Percentiles rank a stretch among this genome's conserved stretches.
These are phyloP conservation scores for Gambelia wislizenii DNA, from an alignment of 2,797 vertebrate genomes.

Conservation along the genomic window DNA sequence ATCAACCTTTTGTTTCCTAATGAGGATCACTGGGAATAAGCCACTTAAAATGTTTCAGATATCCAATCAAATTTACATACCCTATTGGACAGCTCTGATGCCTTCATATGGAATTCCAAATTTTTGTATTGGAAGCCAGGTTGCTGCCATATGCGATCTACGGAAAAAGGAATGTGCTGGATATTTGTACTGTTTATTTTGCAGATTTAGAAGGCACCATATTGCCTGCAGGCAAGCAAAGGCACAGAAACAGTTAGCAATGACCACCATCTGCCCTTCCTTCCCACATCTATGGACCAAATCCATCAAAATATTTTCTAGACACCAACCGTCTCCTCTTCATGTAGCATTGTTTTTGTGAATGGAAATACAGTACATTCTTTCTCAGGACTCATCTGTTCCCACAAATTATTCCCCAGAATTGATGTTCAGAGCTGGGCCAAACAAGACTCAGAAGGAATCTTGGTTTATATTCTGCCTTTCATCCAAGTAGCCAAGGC, in stretches of 20 bases:
- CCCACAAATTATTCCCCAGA: background rate
- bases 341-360: background rate
- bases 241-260: background rate
- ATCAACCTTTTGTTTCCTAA: conserved; percentile 64
- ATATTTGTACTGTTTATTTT: conserved; percentile 20
- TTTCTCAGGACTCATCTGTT: background rate
- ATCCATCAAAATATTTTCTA: conserved; percentile 5
- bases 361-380: background rate
- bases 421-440: background rate
- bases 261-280: conserved; percentile 35
- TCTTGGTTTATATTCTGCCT: background rate
- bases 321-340: background rate
- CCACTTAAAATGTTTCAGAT: conserved; percentile 57
- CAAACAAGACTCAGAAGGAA: background rate
- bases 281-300: conserved; percentile 18
- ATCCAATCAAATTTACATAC: conserved; percentile 64
- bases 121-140: conserved; percentile 45
- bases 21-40: conserved; percentile 70
- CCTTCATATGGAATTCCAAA: conserved; percentile 59
- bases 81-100: conserved; percentile 60
- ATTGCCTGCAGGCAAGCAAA: background rate
- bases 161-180: background rate
- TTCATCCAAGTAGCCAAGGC: background rate
- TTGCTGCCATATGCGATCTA: background rate
- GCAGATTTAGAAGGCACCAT: background rate